A percentile compares a stretch with the other conserved stretches of the same genome.
These are phyloP conservation scores for Apolygus lucorum DNA, from an alignment of 1,140 invertebrate genomes.

Conservation along the genomic window DNA sequence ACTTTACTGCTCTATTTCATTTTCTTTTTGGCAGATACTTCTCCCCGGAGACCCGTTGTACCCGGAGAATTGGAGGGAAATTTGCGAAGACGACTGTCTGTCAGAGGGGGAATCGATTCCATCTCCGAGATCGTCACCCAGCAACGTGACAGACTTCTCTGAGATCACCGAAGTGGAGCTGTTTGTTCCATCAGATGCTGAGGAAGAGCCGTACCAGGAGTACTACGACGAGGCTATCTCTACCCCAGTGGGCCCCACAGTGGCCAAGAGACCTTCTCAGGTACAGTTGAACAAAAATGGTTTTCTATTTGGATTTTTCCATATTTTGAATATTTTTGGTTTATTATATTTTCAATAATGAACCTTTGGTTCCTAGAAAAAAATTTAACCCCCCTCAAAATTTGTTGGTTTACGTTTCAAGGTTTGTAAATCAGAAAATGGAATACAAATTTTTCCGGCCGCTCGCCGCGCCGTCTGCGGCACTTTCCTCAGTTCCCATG, in stretches of 20 bases:
- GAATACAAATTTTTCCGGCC: too few species aligned
- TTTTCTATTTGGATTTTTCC: too few species aligned
- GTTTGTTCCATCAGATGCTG: background rate
- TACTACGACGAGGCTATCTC: background rate
- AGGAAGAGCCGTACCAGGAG: conserved; percentile 1
- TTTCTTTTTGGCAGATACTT: background rate
- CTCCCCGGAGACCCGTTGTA: background rate
- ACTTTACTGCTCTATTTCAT: too few species aligned
- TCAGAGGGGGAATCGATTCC: conserved; percentile 6
- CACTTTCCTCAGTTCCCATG: too few species aligned
- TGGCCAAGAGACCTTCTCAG: background rate
- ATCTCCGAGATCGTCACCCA: background rate
- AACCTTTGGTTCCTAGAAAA: too few species aligned
- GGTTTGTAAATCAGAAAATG: too few species aligned
- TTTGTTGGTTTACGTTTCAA: too few species aligned
- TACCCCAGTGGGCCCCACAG: background rate
- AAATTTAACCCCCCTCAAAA: too few species aligned
- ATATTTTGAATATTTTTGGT: too few species aligned
- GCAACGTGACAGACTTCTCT: conserved; percentile 6
- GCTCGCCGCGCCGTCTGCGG: too few species aligned
- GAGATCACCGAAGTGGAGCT: conserved; percentile 7
- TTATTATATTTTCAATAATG: too few species aligned
- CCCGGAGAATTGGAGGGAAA: background rate
- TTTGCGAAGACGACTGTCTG: conserved; percentile 5
- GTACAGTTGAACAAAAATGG: too few species aligned